Conservation (phyloP, 2,797 vertebrate genomes). For the Pangasius macronema region DNA sequence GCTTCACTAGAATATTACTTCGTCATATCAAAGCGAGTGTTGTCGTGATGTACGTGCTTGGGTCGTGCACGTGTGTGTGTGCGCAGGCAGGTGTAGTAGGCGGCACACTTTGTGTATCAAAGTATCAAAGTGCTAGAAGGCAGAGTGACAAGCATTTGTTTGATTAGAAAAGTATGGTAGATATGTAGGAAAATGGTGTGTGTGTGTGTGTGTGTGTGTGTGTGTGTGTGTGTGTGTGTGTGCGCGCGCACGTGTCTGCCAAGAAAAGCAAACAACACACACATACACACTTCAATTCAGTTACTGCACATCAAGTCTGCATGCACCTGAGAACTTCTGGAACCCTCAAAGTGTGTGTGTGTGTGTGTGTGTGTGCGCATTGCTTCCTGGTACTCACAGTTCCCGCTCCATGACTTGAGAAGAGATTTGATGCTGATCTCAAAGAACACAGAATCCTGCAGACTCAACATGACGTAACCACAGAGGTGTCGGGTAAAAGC, state of each 20-base stretch:
- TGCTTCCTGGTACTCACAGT: constrained; percentile 82
- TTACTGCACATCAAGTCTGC: background rate
- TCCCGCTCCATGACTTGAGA: constrained; percentile 94
- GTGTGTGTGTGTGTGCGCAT: background rate
- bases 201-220: no score
- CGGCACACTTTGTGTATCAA: background rate
- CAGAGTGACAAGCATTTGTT: background rate
- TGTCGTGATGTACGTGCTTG: background rate
- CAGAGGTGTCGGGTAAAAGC: constrained; percentile 28
- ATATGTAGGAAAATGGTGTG: background rate
- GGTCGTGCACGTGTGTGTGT: background rate
- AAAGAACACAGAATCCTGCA: constrained; percentile 96
- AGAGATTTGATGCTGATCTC: constrained; percentile 99
- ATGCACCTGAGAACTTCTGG: constrained; percentile 4
- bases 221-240: background rate
- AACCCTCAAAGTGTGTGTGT: background rate
- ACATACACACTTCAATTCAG: background rate
- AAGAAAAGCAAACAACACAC: background rate
- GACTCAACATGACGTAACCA: constrained; percentile 86
- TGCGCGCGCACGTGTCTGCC: background rate
- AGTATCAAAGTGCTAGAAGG: background rate
- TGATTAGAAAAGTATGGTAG: background rate
- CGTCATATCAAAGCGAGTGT: background rate
- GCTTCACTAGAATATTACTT: background rate
- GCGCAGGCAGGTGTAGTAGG: background rate